Conservation (phyloP, 2,113 vertebrate species). For the Leuciscus idus region DNA sequence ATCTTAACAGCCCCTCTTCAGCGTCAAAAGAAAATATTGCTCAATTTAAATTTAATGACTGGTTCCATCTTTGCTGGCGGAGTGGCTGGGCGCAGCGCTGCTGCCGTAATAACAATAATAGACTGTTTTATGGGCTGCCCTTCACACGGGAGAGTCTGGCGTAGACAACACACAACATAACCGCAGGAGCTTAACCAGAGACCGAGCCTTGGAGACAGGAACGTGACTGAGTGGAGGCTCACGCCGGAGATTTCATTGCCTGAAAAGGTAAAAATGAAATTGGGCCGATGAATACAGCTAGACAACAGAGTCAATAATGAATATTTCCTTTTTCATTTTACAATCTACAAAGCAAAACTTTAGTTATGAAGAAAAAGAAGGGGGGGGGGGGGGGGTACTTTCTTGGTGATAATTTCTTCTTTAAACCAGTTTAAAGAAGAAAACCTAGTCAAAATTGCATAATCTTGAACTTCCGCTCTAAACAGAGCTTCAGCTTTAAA, state of each 20-base stretch:
- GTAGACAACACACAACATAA: slow-evolving; percentile 54
- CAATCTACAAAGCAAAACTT: background rate
- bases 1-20: slow-evolving; percentile 62
- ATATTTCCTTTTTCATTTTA: slow-evolving; percentile 18
- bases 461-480: background rate
- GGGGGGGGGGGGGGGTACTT: background rate
- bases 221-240: slow-evolving; percentile 20
- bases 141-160: slow-evolving; percentile 57
- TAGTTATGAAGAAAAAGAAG: background rate
- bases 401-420: too few relatives aligned
- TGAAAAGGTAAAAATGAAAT: background rate
- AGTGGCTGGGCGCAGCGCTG: slow-evolving; percentile 65
- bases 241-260: background rate
- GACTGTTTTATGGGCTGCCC: slow-evolving; percentile 71
- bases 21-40: slow-evolving; percentile 74
- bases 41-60: slow-evolving; percentile 80
- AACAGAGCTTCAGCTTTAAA: background rate
- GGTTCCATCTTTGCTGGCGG: slow-evolving; percentile 65
- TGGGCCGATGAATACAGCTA: background rate
- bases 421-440: background rate
- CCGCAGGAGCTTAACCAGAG: slow-evolving; percentile 46
- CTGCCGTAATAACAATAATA: slow-evolving; percentile 76
- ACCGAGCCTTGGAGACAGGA: background rate
- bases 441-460: background rate
- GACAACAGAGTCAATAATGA: background rate